phyloP scores from a whole-genome alignment of 2,113 vertebrate genomes.

The Centropus bengalensis region DNA sequence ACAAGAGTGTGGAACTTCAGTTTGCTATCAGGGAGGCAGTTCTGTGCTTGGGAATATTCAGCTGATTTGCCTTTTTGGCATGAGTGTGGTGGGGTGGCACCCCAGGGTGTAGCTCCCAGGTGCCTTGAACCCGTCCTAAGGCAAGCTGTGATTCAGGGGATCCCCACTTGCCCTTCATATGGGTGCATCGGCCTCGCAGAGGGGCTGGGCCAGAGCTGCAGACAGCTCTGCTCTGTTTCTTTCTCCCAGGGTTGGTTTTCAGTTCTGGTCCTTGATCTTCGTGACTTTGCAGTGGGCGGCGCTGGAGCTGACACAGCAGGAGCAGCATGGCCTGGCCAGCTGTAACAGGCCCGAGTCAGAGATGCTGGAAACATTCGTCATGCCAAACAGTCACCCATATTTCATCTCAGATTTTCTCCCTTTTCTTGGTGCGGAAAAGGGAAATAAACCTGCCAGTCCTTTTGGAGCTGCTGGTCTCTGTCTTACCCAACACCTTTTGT shows the following conservation, averaged over 20 bases:
- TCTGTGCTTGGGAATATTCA: neutral
- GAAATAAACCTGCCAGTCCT: neutral
- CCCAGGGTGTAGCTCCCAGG: neutral
- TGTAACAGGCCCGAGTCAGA: neutral
- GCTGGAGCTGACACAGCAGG: neutral
- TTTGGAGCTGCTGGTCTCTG: neutral
- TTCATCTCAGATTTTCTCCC: neutral
- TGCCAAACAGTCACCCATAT: neutral
- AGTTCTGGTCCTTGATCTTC: neutral
- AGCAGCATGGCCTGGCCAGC: neutral
- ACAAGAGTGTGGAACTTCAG: neutral
- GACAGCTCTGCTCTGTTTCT: neutral
- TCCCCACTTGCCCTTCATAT: neutral
- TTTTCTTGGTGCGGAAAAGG: neutral
- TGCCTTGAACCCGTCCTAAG: neutral
- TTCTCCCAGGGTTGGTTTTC: neutral
- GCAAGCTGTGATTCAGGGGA: neutral
- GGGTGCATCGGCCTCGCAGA: rapidly evolving
- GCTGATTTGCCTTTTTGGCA: neutral
- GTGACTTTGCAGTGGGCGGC: neutral
- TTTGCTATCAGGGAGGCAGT: rapidly evolving
- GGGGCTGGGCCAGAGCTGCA: neutral
- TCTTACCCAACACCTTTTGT: neutral
- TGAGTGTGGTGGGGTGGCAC: neutral
- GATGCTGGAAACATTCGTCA: rapidly evolving